Evolutionary conservation across 2,797 vertebrate genomes (phyloP).

Genomic region (Paedocypris micromegethes): DNA sequence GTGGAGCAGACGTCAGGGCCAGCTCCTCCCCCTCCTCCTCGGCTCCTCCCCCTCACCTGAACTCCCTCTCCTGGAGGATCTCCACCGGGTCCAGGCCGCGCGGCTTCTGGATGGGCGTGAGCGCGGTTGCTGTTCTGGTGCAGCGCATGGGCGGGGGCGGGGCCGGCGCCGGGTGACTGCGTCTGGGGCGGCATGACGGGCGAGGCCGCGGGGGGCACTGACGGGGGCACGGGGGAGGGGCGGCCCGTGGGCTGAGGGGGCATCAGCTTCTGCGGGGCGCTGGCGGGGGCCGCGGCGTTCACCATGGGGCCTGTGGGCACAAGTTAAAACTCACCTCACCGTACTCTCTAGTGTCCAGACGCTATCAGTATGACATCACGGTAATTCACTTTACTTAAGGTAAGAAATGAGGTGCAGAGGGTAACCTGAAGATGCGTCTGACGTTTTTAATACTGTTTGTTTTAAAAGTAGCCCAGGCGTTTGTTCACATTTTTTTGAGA

Average conservation of each 20-base stretch:
- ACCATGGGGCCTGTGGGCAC: slow-evolving; percentile 80
- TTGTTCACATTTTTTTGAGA: too few relatives aligned
- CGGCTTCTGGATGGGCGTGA: slow-evolving; percentile 95
- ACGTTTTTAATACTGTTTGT: too few relatives aligned
- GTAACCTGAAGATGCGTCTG: too few relatives aligned
- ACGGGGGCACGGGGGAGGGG: slow-evolving; percentile 86
- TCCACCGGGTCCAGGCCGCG: slow-evolving; percentile 93
- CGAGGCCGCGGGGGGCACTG: slow-evolving; percentile 85
- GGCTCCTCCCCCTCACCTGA: slow-evolving; percentile 67
- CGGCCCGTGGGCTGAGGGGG: slow-evolving; percentile 88
- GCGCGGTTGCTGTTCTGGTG: slow-evolving; percentile 80
- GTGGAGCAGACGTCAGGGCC: not conserved
- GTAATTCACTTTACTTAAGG: not conserved
- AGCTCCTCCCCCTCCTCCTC: too few relatives aligned
- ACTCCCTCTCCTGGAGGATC: slow-evolving; percentile 92
- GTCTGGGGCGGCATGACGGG: slow-evolving; percentile 94
- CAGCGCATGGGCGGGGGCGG: slow-evolving; percentile 85
- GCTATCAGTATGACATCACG: too few relatives aligned
- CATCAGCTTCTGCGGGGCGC: slow-evolving; percentile 87
- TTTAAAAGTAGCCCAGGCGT: too few relatives aligned
- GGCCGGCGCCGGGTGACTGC: slow-evolving; percentile 83
- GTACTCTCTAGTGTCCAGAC: too few relatives aligned
- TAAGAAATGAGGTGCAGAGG: not conserved
- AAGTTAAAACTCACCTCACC: not conserved
- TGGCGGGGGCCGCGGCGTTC: slow-evolving; percentile 86